Evolutionary conservation across 2,888 invertebrate species (phyloP).

Genomic region (Chloromyia formosa): DNA sequence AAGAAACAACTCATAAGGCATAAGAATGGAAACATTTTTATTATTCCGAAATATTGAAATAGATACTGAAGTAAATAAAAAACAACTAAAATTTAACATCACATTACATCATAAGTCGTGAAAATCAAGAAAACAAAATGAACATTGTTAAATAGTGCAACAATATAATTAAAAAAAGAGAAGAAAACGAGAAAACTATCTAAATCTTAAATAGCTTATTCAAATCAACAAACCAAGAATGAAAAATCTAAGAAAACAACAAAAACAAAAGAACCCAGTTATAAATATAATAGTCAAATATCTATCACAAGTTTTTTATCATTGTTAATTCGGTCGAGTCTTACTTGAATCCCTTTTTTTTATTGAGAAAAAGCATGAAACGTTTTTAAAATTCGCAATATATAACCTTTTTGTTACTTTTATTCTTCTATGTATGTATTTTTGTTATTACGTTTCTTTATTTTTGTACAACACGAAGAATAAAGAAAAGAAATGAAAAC

Average conservation of each 20-base stretch:
- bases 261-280: slow-evolving; percentile 22
- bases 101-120: slow-evolving; percentile 22
- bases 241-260: not conserved
- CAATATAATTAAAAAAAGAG: not conserved
- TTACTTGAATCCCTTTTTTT: slow-evolving; percentile 13
- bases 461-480: slow-evolving; percentile 20
- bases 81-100: slow-evolving; percentile 19
- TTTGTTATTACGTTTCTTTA: not conserved
- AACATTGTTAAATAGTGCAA: slow-evolving; percentile 38
- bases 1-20: not conserved
- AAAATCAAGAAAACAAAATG: slow-evolving; percentile 1
- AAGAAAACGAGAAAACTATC: slow-evolving; percentile 28
- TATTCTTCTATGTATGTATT: no score
- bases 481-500: not conserved
- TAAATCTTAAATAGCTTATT: slow-evolving; percentile 35
- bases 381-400: no score
- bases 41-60: not conserved
- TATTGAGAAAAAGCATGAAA: no score
- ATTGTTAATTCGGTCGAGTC: slow-evolving; percentile 19
- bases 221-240: not conserved
- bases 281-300: slow-evolving; percentile 24
- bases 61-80: not conserved
- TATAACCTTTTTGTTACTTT: no score
- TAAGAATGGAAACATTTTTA: slow-evolving; percentile 30
- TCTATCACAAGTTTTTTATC: slow-evolving; percentile 6